Percentiles rank a stretch among this genome's conserved stretches.
Conservation (phyloP, 2,888 invertebrate genomes). For the Hydropsyche betteni region DNA sequence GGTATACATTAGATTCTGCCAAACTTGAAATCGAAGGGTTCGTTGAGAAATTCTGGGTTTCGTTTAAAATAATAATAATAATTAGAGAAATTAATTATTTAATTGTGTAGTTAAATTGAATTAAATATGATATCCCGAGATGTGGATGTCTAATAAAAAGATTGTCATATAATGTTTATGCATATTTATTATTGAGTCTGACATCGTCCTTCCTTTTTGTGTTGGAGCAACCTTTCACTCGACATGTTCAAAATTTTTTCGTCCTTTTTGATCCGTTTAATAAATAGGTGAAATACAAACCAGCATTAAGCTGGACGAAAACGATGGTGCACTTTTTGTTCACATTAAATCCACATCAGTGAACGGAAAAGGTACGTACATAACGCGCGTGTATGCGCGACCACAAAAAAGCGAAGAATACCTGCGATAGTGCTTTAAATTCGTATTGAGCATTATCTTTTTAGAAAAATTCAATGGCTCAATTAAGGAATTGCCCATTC, state of each 20-base stretch:
- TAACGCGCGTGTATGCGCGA: conserved; percentile 18
- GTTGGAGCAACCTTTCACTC: conserved; percentile 14
- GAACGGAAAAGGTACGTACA: conserved; percentile 22
- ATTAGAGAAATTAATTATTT: too few species aligned
- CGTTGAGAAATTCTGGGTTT: too few species aligned
- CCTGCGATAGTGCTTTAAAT: conserved; percentile 33
- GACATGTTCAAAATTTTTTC: neutral
- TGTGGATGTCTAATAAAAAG: too few species aligned
- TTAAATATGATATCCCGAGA: too few species aligned
- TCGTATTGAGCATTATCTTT: conserved; percentile 46
- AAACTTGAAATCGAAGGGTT: neutral
- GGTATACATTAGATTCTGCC: conserved; percentile 22
- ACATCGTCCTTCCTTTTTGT: conserved; percentile 14
- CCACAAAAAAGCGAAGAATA: conserved; percentile 13
- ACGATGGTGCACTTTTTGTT: conserved; percentile 29
- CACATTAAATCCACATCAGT: conserved; percentile 35
- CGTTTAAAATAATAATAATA: too few species aligned
- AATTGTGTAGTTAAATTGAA: too few species aligned
- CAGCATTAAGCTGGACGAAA: neutral
- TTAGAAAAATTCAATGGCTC: conserved; percentile 49
- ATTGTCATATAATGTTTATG: too few species aligned
- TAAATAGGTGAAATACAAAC: conserved; percentile 33
- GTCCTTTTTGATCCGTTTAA: conserved; percentile 31
- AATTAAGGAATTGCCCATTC: conserved; percentile 50
- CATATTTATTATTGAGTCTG: too few species aligned